Conservation (phyloP, 2,888 invertebrate genomes). For the Standfussiana lucernea region DNA sequence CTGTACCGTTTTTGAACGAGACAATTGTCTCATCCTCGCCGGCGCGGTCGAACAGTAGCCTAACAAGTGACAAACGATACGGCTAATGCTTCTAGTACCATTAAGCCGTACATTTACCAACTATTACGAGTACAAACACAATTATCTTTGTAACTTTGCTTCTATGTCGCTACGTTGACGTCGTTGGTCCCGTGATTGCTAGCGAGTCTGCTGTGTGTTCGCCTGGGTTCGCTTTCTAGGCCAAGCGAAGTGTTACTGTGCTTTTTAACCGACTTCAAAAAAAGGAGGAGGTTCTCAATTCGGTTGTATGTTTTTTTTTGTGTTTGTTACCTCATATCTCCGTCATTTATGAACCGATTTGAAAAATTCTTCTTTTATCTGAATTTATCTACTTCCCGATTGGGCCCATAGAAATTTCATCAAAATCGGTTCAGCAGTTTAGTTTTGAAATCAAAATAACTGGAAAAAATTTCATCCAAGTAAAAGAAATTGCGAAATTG, state of each 20-base stretch:
- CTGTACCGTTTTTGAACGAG: neutral
- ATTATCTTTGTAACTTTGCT: neutral
- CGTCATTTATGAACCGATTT: no score
- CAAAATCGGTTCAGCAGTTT: no score
- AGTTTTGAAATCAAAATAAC: no score
- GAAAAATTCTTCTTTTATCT: no score
- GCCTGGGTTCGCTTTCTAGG: neutral
- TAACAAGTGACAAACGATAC: constrained; percentile 26
- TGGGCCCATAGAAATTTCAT: no score
- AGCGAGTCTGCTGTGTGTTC: neutral
- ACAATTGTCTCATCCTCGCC: neutral
- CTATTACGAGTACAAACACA: neutral
- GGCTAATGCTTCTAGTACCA: constrained; percentile 24
- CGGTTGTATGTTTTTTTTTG: no score
- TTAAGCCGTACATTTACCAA: constrained; percentile 31
- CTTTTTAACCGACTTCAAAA: no score
- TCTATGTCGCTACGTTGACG: neutral
- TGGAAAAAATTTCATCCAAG: no score
- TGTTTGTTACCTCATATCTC: no score
- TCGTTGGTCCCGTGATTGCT: neutral
- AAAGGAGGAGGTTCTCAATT: no score
- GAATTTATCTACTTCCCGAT: no score
- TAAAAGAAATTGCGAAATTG: no score
- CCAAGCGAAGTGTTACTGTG: neutral
- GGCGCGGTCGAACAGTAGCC: neutral